Percentiles rank a stretch among this genome's conserved stretches.
phyloP scores from a whole-genome alignment of 2,113 vertebrate genomes.

The Hippocampus abdominalis region DNA sequence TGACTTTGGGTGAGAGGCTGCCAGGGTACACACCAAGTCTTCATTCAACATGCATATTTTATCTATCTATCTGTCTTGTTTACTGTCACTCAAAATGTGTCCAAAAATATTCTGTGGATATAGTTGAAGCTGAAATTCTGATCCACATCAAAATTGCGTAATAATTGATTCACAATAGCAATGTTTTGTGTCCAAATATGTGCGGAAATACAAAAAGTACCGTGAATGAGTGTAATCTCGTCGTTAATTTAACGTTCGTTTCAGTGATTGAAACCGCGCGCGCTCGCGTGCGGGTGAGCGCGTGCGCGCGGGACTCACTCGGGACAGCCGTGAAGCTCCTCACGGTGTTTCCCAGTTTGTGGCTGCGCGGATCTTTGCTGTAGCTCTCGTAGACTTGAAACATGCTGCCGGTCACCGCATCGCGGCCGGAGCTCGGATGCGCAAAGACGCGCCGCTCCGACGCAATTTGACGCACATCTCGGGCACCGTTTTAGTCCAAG shows the following conservation, averaged over 20 bases:
- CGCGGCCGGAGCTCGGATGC: slow-evolving; percentile 58
- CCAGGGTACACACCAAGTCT: too few relatives aligned
- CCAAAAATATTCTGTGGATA: neutral
- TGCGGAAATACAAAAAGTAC: too few relatives aligned
- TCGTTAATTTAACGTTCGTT: too few relatives aligned
- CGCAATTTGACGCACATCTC: slow-evolving; percentile 33
- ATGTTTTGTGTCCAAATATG: too few relatives aligned
- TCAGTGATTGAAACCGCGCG: too few relatives aligned
- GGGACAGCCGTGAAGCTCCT: slow-evolving; percentile 81
- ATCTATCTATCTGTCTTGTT: too few relatives aligned
- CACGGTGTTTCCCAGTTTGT: slow-evolving; percentile 83
- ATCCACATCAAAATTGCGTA: neutral
- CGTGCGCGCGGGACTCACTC: slow-evolving; percentile 70
- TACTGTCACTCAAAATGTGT: neutral
- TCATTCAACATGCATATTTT: too few relatives aligned
- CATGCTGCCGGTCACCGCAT: slow-evolving; percentile 83
- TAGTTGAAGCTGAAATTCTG: neutral
- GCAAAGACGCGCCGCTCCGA: slow-evolving; percentile 41
- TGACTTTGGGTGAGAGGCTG: too few relatives aligned
- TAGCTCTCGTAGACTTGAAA: slow-evolving; percentile 85
- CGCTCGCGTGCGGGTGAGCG: neutral
- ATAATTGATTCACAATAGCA: neutral
- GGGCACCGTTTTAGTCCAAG: slow-evolving; percentile 13
- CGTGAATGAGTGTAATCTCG: too few relatives aligned
- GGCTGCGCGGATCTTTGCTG: slow-evolving; percentile 71